phyloP scores from a whole-genome alignment of 2,888 invertebrate species.

The Cataglyphis cursor region DNA sequence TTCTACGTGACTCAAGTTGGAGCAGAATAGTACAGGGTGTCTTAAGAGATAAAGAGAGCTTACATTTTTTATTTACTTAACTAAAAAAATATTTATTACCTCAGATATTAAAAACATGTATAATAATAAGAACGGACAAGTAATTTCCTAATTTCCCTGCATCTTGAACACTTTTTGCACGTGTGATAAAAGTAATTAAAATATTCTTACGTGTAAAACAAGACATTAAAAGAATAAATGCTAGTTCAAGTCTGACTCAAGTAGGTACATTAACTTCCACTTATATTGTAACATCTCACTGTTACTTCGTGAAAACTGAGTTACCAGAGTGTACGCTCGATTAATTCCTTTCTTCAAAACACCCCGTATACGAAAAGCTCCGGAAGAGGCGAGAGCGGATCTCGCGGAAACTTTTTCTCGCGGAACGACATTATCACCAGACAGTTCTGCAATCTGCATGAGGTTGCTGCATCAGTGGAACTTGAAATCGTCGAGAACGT shows the following conservation, averaged over 20 bases:
- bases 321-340: background rate
- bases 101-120: background rate
- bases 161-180: background rate
- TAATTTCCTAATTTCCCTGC: background rate
- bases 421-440: slow-evolving; percentile 33
- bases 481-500: slow-evolving; percentile 39
- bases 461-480: slow-evolving; percentile 48
- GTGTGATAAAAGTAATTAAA: background rate
- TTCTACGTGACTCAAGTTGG: slow-evolving; percentile 54
- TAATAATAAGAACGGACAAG: background rate
- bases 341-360: background rate
- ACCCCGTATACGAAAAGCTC: slow-evolving; percentile 17
- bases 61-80: background rate
- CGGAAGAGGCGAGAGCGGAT: slow-evolving; percentile 16
- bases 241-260: background rate
- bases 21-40: slow-evolving; percentile 39
- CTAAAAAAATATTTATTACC: background rate
- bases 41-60: background rate
- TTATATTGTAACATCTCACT: background rate
- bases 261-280: background rate
- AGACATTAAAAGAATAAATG: background rate
- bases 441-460: slow-evolving; percentile 46
- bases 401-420: slow-evolving; percentile 27
- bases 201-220: background rate
- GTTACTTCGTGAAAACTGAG: background rate